phyloP scores from a whole-genome alignment of 1,140 invertebrate genomes.

The Augochlora pura region DNA sequence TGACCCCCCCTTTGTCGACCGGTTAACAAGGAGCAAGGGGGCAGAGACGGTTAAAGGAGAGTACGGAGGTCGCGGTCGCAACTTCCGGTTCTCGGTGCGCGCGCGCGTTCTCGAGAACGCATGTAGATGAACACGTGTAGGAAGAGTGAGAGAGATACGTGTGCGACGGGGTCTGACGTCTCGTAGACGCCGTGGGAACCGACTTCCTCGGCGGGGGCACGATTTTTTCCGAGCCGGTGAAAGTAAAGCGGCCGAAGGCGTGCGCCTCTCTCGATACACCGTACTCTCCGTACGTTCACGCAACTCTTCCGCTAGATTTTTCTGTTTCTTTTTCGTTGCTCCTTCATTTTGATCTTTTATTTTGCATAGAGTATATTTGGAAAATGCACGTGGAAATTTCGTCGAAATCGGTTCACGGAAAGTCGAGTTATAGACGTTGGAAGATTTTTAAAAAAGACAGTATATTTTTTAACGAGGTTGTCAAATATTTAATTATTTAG shows the following conservation, averaged over 20 bases:
- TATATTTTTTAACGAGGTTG: no score
- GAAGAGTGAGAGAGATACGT: no score
- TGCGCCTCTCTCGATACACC: conserved; percentile 19
- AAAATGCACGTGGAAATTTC: no score
- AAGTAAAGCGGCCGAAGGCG: conserved; percentile 44
- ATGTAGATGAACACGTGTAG: no score
- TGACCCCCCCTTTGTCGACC: not conserved
- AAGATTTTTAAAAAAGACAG: no score
- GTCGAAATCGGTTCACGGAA: no score
- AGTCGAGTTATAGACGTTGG: no score
- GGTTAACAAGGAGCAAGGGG: conserved; percentile 28
- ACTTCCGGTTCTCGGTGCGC: conserved; percentile 39
- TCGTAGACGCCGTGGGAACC: conserved; percentile 45
- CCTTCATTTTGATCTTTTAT: no score
- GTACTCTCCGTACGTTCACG: conserved; percentile 26
- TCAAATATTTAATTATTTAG: no score
- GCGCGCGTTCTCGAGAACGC: not conserved
- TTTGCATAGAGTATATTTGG: no score
- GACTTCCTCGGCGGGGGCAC: conserved; percentile 35
- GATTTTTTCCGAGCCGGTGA: conserved; percentile 34
- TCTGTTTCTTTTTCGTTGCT: not conserved
- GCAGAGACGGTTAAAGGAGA: conserved; percentile 51
- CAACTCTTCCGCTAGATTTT: conserved; percentile 28
- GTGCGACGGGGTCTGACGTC: not conserved
- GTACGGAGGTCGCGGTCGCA: conserved; percentile 55